Conservation (phyloP, 1,140 invertebrate species). For the Wiebesia pumilae region DNA sequence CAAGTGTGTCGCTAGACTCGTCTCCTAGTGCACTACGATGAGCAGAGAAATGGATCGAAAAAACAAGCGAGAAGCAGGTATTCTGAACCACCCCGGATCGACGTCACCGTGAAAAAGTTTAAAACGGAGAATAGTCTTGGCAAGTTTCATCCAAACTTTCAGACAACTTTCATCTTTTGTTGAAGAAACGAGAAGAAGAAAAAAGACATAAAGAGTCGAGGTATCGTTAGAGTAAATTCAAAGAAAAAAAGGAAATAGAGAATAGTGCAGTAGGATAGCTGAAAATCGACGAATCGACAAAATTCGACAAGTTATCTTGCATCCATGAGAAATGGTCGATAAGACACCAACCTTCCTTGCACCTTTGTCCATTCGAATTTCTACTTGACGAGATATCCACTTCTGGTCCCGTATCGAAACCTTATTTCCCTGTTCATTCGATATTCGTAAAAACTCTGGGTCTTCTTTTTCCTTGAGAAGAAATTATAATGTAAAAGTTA, state of each 20-base stretch:
- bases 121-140: conserved; percentile 15
- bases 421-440: background rate
- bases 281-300: conserved; percentile 48
- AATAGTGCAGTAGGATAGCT: background rate
- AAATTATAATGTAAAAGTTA: background rate
- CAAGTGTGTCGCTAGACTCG: background rate
- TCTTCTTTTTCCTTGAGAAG: background rate
- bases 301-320: conserved; percentile 35
- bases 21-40: background rate
- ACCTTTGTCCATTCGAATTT: conserved; percentile 32
- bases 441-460: background rate
- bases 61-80: conserved; percentile 54
- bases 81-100: conserved; percentile 59
- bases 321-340: conserved; percentile 14
- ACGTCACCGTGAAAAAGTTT: conserved; percentile 66
- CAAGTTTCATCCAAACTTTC: conserved; percentile 64
- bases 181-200: conserved; percentile 36
- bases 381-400: conserved; percentile 2
- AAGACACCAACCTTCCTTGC: conserved; percentile 47
- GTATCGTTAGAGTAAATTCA: conserved; percentile 18
- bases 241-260: conserved; percentile 4
- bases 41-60: background rate
- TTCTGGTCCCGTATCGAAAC: background rate
- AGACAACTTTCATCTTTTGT: conserved; percentile 53
- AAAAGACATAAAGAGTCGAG: conserved; percentile 31